Conservation (phyloP, 2,888 invertebrate species). For the Drosophila helvetica region DNA sequence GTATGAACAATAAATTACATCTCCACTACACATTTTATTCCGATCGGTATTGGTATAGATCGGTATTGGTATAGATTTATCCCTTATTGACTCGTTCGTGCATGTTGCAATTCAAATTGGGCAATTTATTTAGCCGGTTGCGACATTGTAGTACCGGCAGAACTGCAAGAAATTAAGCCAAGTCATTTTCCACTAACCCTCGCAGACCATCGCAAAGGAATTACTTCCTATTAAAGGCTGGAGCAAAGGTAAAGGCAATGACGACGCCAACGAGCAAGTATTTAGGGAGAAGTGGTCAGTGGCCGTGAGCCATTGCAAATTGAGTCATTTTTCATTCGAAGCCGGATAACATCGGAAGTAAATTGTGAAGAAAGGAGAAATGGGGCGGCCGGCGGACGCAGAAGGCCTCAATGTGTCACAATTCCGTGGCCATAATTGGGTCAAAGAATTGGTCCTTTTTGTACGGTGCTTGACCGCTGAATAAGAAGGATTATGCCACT, state of each 20-base stretch:
- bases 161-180: slow-evolving; percentile 73
- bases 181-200: slow-evolving; percentile 61
- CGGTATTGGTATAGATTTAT: too few relatives aligned
- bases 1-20: background rate
- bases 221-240: slow-evolving; percentile 71
- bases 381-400: slow-evolving; percentile 40
- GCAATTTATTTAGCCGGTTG: background rate
- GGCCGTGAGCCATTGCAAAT: slow-evolving; percentile 63
- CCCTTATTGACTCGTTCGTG: too few relatives aligned
- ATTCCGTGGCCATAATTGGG: slow-evolving; percentile 46
- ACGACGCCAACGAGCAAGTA: background rate
- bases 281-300: background rate
- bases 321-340: slow-evolving; percentile 74
- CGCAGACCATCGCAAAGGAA: slow-evolving; percentile 46
- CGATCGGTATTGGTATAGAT: too few relatives aligned
- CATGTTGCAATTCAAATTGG: too few relatives aligned
- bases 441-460: slow-evolving; percentile 34
- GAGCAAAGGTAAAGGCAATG: slow-evolving; percentile 21
- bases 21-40: too few relatives aligned
- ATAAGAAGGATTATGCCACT: slow-evolving; percentile 34
- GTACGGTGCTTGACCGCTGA: slow-evolving; percentile 31
- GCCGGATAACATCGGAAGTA: slow-evolving; percentile 55
- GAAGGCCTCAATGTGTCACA: slow-evolving; percentile 68
- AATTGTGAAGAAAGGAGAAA: slow-evolving; percentile 20
- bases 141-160: slow-evolving; percentile 10